Evolutionary conservation across 2,113 vertebrate species (phyloP).

Genomic region (Amazona vittata): DNA sequence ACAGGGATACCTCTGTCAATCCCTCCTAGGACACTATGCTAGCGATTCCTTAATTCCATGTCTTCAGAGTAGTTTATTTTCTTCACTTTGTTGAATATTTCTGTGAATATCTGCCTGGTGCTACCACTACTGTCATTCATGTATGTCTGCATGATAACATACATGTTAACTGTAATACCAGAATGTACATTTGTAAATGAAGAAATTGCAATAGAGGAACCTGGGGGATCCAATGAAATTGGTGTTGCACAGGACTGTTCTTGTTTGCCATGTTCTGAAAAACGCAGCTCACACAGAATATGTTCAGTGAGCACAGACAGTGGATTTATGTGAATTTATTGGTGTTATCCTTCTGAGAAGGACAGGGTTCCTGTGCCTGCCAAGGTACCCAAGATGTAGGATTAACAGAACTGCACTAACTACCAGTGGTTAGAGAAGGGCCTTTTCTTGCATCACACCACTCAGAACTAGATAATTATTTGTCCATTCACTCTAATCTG

Average conservation of each 20-base stretch:
- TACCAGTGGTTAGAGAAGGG: neutral
- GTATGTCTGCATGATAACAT: neutral
- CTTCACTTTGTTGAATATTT: neutral
- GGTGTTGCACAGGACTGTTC: neutral
- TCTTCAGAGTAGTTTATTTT: neutral
- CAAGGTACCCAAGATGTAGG: rapidly evolving
- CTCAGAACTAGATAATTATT: neutral
- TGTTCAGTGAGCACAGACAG: neutral
- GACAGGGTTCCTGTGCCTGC: neutral
- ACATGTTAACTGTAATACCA: neutral
- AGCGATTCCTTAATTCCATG: neutral
- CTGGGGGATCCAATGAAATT: neutral
- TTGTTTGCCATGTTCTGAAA: neutral
- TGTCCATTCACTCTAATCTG: neutral
- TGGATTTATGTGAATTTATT: neutral
- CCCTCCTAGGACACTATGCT: neutral
- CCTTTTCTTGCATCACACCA: neutral
- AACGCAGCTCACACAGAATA: rapidly evolving
- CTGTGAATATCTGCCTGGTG: neutral
- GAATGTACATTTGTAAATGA: neutral
- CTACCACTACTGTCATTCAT: rapidly evolving
- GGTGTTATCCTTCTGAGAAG: neutral
- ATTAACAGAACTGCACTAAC: neutral
- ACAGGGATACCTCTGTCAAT: neutral
- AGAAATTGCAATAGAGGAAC: neutral